phyloP scores from a whole-genome alignment of 2,113 vertebrate genomes.

The Mormoops blainvillei region DNA sequence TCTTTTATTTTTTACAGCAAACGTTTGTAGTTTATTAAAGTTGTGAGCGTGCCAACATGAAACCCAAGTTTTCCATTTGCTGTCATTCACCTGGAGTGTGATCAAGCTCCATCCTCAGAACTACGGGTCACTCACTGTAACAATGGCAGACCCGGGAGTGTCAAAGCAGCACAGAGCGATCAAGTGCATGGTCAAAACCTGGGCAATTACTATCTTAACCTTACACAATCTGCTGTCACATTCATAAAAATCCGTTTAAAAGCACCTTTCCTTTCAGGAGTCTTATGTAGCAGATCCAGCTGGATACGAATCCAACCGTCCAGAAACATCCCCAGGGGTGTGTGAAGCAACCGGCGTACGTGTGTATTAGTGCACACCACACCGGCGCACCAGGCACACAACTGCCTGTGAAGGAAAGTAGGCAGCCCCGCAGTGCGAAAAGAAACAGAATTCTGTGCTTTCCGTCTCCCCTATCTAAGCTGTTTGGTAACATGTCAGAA shows the following conservation, averaged over 20 bases:
- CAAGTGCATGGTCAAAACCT: not conserved
- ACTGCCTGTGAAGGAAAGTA: not conserved
- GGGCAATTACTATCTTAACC: not conserved
- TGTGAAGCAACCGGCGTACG: not conserved
- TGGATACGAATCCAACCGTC: not conserved
- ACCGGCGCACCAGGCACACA: not conserved
- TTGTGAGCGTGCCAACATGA: not conserved
- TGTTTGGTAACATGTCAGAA: not conserved
- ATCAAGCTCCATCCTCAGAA: not conserved
- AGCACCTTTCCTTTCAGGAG: not conserved
- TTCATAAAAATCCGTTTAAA: not conserved
- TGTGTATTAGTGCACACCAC: not conserved
- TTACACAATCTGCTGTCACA: not conserved
- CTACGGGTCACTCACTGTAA: not conserved
- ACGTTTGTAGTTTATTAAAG: not conserved
- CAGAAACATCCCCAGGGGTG: not conserved
- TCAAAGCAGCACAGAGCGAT: not conserved
- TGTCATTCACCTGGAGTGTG: not conserved
- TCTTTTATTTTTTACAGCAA: not conserved
- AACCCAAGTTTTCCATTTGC: not conserved
- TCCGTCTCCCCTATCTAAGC: conserved; percentile 17
- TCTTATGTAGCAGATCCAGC: not conserved
- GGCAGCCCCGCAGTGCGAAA: not conserved
- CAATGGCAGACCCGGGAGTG: not conserved
- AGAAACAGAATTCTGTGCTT: not conserved